Evolutionary conservation across 2,797 vertebrate genomes (phyloP), one percentile per base, ranked within the genome.

Genomic region (Sandelia bainsii): DNA sequence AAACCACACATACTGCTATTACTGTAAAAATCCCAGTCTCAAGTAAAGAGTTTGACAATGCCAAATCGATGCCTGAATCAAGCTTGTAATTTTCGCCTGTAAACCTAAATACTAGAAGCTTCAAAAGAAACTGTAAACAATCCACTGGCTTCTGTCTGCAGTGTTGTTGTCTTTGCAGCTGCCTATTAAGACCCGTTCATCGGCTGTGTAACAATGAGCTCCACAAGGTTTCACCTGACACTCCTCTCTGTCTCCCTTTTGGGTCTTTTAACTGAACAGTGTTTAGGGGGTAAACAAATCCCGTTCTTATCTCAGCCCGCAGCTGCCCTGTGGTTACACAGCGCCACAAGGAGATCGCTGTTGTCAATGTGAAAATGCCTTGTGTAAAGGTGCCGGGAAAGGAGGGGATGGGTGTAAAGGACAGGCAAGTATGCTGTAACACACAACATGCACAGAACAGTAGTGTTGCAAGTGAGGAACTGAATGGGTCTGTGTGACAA

Each of bases 261-360:
- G 78, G 70, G 80, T 84, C 75, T 59, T 83, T 80, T 68, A 75
- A 81, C 66, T 20, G 78, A 52, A 87, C 69, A 79, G 75, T 76
- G 83, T 89, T 88, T 48, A 23, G 71, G 45, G 68, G 83, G 81
- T 39, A 87, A 89, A 89, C 83, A 87, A 91, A 89, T 74, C 75
- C 14, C 4, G 11, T 75, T 88, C 87, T 92, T 93, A 93, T 92
- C 92, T 92, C 77, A 40, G 82, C 77, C 75, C 77, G 81, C 90
- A 92, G 90, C 89, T 81, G 85, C 84, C 82, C 76, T 19, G 62
- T 80, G 82, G 84, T 83, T 69, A 69, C 29, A 16, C 53, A 71
- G 69, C 62, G 81, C 83, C 86, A 69, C 71, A 73, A 83, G 79
- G 67, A 16, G 32, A 83, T 62, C 25, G 20, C 72, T 62, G 89